These are phyloP conservation scores for Mormyrops attenuatus DNA, from an alignment of 2,797 vertebrate genomes.

Conservation along the genomic window DNA sequence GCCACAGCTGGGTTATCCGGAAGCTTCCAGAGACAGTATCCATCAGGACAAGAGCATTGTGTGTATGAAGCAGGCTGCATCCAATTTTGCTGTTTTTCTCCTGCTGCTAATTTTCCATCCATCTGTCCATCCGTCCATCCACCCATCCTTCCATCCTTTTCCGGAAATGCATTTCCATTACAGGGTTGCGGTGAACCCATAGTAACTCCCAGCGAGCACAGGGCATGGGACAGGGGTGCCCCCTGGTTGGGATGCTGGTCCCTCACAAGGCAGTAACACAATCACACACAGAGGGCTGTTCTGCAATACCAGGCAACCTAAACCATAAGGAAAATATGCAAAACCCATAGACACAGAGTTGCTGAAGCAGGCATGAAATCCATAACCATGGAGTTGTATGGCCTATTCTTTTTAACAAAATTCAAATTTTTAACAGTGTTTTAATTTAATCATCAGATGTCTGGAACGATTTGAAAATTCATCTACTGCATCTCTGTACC, in stretches of 20 bases:
- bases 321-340: background rate
- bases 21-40: background rate
- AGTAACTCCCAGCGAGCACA: background rate
- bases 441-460: background rate
- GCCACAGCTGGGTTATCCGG: background rate
- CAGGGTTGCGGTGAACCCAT: background rate
- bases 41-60: background rate
- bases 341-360: background rate
- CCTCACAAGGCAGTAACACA: background rate
- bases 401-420: background rate
- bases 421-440: background rate
- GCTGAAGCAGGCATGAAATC: background rate
- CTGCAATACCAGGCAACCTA: background rate
- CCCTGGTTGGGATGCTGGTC: background rate
- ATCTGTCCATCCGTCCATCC: background rate
- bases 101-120: background rate
- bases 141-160: background rate
- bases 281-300: background rate
- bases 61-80: background rate
- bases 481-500: background rate
- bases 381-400: background rate
- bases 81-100: background rate
- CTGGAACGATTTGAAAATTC: background rate
- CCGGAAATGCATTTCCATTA: background rate
- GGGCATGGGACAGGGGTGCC: background rate